Evolutionary conservation across 1,140 invertebrate genomes (phyloP).

Genomic region (Neuroterus valhalla): DNA sequence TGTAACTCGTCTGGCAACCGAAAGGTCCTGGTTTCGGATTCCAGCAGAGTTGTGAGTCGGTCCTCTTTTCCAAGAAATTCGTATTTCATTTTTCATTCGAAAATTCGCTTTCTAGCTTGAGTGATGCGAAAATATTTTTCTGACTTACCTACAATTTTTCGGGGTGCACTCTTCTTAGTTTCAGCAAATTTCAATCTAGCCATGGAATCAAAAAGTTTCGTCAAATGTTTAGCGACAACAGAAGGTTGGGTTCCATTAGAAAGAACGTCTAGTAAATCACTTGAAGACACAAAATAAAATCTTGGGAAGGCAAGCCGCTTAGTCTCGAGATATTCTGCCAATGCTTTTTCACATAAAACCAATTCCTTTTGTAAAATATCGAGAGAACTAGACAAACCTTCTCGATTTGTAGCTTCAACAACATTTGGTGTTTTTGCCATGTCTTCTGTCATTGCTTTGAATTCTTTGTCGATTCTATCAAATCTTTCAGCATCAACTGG

Average conservation of each 20-base stretch:
- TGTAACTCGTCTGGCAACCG: too few relatives aligned
- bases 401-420: constrained; percentile 91
- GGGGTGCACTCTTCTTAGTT: constrained; percentile 67
- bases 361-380: constrained; percentile 90
- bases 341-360: constrained; percentile 95
- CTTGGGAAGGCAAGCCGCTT: constrained; percentile 97
- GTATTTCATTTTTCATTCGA: too few relatives aligned
- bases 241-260: constrained; percentile 96
- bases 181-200: constrained; percentile 88
- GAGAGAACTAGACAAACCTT: constrained; percentile 85
- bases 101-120: too few relatives aligned
- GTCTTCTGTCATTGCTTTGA: constrained; percentile 85
- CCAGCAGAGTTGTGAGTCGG: too few relatives aligned
- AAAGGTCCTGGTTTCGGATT: too few relatives aligned
- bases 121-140: too few relatives aligned
- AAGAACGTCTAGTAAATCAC: constrained; percentile 95
- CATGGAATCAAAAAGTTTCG: constrained; percentile 97
- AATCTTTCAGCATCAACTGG: constrained; percentile 95
- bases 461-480: constrained; percentile 92
- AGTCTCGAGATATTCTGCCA: constrained; percentile 97
- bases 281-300: constrained; percentile 99
- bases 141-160: constrained; percentile 62
- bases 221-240: constrained; percentile 90
- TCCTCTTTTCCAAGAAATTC: too few relatives aligned
- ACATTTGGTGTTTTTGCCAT: constrained; percentile 90